Percentiles rank a stretch among this genome's conserved stretches.
phyloP scores from a whole-genome alignment of 2,797 vertebrate species.

The Sebastes matsubarae region DNA sequence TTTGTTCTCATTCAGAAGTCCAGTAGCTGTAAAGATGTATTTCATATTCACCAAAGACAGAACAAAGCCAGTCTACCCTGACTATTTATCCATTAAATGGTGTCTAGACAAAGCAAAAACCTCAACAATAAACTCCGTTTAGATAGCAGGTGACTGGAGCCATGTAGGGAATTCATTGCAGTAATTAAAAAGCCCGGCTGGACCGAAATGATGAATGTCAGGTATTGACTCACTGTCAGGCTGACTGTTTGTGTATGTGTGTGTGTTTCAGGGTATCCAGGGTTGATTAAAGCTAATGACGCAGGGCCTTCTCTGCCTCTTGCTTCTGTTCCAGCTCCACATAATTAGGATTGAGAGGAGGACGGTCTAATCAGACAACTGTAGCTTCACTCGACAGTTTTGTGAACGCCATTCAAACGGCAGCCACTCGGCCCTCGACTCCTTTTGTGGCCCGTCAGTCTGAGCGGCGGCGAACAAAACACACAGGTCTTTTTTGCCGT shows the following conservation, averaged over 20 bases:
- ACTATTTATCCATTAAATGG: slow-evolving; percentile 28
- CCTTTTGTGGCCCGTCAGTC: not conserved
- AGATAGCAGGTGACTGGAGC: slow-evolving; percentile 52
- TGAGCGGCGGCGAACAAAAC: not conserved
- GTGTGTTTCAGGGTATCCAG: slow-evolving; percentile 34
- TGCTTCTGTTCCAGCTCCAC: slow-evolving; percentile 51
- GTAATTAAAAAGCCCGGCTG: slow-evolving; percentile 78
- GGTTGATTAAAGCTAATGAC: slow-evolving; percentile 69
- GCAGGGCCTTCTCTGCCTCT: slow-evolving; percentile 43
- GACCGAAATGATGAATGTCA: slow-evolving; percentile 78
- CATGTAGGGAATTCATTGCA: slow-evolving; percentile 71
- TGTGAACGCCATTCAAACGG: slow-evolving; percentile 15
- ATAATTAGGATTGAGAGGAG: slow-evolving; percentile 60
- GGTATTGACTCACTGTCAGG: slow-evolving; percentile 73
- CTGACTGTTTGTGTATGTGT: slow-evolving; percentile 18
- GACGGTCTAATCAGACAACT: slow-evolving; percentile 53
- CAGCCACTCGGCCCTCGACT: not conserved
- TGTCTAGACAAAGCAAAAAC: slow-evolving; percentile 47
- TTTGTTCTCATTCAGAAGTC: not conserved
- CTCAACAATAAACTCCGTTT: slow-evolving; percentile 53
- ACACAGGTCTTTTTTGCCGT: not conserved
- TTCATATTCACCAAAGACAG: slow-evolving; percentile 10
- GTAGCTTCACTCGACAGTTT: slow-evolving; percentile 30
- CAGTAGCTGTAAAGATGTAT: not conserved
- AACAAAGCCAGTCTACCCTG: slow-evolving; percentile 7